Conservation (phyloP, 1,140 invertebrate genomes). For the Aleiodes sp. region DNA sequence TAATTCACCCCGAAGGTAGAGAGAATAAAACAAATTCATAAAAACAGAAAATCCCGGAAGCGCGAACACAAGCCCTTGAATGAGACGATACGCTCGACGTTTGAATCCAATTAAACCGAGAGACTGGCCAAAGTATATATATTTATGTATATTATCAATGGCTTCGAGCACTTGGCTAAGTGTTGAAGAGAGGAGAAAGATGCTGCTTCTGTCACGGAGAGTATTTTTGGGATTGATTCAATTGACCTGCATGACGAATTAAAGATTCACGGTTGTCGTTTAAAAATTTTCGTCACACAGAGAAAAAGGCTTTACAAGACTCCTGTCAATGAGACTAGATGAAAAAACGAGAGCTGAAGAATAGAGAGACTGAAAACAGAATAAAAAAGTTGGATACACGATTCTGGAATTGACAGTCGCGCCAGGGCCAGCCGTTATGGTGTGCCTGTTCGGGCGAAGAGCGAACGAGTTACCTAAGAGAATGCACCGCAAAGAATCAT, state of each 20-base stretch:
- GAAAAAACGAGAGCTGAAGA: background rate
- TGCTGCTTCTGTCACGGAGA: background rate
- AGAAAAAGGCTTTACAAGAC: too few relatives aligned
- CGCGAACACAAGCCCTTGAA: too few relatives aligned
- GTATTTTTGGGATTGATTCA: background rate
- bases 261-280: too few relatives aligned
- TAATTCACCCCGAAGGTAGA: background rate
- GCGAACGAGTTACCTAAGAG: constrained; percentile 24
- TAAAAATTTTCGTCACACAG: too few relatives aligned
- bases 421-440: background rate
- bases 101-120: constrained; percentile 14
- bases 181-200: background rate
- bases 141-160: background rate
- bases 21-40: too few relatives aligned
- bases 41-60: too few relatives aligned
- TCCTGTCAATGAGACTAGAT: background rate
- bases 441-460: background rate
- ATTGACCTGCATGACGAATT: too few relatives aligned
- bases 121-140: background rate
- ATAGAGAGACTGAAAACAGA: background rate
- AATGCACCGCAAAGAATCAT: constrained; percentile 32
- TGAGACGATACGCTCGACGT: background rate
- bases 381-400: background rate
- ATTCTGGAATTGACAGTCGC: background rate
- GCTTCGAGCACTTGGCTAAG: background rate